Evolutionary conservation across 1,140 invertebrate species (phyloP).

Genomic region (Zaprionus africanus): DNA sequence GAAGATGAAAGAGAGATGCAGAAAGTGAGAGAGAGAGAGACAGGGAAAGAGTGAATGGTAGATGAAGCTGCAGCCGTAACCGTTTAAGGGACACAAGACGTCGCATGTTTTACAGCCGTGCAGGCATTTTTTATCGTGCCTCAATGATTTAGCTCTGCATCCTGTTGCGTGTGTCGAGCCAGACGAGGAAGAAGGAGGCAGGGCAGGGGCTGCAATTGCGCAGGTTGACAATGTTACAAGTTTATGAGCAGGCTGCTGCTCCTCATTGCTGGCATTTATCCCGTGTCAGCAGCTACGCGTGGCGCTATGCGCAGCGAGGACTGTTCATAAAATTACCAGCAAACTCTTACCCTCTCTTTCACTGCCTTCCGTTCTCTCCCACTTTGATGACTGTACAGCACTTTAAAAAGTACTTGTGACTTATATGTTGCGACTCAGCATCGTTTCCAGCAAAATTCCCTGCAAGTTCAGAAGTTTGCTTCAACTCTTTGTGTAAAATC

Average conservation of each 20-base stretch:
- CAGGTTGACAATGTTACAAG: slow-evolving; percentile 74
- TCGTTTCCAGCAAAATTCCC: background rate
- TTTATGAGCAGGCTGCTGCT: slow-evolving; percentile 55
- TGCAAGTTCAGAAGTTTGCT: background rate
- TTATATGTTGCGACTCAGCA: background rate
- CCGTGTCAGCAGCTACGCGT: slow-evolving; percentile 30
- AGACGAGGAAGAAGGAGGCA: background rate
- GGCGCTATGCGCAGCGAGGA: slow-evolving; percentile 22
- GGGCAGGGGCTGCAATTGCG: slow-evolving; percentile 8
- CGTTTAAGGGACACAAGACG: slow-evolving; percentile 15
- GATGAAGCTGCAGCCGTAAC: background rate
- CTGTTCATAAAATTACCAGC: background rate
- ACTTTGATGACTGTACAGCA: background rate
- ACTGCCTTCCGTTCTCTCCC: background rate
- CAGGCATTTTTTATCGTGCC: slow-evolving; percentile 49
- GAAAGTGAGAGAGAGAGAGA: background rate
- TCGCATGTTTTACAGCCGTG: slow-evolving; percentile 52
- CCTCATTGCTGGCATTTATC: slow-evolving; percentile 33
- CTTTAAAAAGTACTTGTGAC: background rate
- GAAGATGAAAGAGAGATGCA: background rate
- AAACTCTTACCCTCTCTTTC: background rate
- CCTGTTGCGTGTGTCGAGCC: slow-evolving; percentile 62
- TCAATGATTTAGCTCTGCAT: slow-evolving; percentile 69
- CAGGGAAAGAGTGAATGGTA: background rate
- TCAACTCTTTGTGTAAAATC: background rate